phyloP scores from a whole-genome alignment of 2,888 invertebrate species.

The Venustoraphidia nigricollis region DNA sequence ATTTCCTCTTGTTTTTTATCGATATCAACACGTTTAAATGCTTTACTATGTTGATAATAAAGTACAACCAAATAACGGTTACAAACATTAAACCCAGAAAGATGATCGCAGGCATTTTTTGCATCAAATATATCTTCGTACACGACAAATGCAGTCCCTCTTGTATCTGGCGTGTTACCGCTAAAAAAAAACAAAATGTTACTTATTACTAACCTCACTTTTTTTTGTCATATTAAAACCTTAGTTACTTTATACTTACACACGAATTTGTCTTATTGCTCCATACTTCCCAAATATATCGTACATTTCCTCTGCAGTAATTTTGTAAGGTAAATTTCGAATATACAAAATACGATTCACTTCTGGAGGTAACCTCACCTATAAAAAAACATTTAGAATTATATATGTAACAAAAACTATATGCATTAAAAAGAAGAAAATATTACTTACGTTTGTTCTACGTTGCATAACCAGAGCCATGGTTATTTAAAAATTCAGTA shows the following conservation, averaged over 20 bases:
- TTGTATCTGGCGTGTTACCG: conserved; percentile 93
- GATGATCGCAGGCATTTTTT: conserved; percentile 98
- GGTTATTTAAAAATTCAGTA: too few relatives aligned
- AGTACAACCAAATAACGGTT: conserved; percentile 97
- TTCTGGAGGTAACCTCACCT: conserved; percentile 96
- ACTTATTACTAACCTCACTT: too few relatives aligned
- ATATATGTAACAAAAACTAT: conserved; percentile 1
- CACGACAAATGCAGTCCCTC: conserved; percentile 98
- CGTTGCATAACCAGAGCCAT: conserved; percentile 63
- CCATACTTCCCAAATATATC: conserved; percentile 99
- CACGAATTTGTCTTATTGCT: conserved; percentile 94
- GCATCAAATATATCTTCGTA: conserved; percentile 99
- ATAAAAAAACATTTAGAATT: conserved; percentile 26
- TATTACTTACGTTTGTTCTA: conserved; percentile 51
- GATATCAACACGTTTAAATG: conserved; percentile 87
- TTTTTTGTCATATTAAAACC: not conserved
- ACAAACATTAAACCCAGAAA: conserved; percentile 98
- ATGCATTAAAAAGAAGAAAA: conserved; percentile 2
- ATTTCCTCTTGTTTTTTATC: conserved; percentile 94
- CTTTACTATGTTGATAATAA: conserved; percentile 93
- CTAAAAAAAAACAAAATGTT: conserved; percentile 32
- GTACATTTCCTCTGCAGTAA: conserved; percentile 99
- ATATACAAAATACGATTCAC: conserved; percentile 95
- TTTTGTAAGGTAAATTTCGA: conserved; percentile 96
- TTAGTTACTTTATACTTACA: conserved; percentile 46